Conservation (phyloP, 2,113 vertebrate species). For the Sphaerodactylus townsendi region DNA sequence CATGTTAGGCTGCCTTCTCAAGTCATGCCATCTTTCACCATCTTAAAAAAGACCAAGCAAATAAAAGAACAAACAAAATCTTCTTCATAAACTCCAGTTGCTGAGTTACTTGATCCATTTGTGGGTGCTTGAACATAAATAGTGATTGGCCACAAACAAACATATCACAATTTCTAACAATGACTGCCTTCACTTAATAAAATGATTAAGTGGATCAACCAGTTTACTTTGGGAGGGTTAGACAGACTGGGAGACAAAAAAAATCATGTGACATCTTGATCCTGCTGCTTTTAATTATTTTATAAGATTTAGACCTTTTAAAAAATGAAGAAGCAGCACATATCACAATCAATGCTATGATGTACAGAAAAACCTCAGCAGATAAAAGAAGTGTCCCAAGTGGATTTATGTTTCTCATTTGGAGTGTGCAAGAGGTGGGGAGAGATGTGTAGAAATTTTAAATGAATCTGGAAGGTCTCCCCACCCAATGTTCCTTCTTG, state of each 20-base stretch:
- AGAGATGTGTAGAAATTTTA: neutral
- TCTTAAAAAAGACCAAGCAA: slow-evolving; percentile 17
- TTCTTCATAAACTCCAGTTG: neutral
- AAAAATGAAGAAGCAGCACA: neutral
- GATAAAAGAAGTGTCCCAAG: neutral
- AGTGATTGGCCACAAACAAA: neutral
- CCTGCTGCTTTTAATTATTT: neutral
- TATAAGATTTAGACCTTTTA: neutral
- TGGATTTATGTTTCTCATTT: too few species aligned
- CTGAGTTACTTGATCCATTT: neutral
- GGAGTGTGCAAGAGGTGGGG: too few species aligned
- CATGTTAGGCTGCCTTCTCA: neutral
- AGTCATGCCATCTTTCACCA: neutral
- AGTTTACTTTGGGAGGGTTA: neutral
- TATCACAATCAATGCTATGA: neutral
- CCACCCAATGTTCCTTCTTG: neutral
- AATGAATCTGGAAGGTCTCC: neutral
- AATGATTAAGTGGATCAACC: neutral
- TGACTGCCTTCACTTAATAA: neutral
- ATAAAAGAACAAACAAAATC: neutral
- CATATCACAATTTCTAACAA: fast-evolving
- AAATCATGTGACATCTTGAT: neutral
- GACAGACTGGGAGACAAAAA: neutral
- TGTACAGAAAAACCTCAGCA: neutral
- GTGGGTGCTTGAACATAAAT: slow-evolving; percentile 11